Evolutionary conservation across 2,113 vertebrate genomes (phyloP).

Genomic region (Serilophus lunatus): DNA sequence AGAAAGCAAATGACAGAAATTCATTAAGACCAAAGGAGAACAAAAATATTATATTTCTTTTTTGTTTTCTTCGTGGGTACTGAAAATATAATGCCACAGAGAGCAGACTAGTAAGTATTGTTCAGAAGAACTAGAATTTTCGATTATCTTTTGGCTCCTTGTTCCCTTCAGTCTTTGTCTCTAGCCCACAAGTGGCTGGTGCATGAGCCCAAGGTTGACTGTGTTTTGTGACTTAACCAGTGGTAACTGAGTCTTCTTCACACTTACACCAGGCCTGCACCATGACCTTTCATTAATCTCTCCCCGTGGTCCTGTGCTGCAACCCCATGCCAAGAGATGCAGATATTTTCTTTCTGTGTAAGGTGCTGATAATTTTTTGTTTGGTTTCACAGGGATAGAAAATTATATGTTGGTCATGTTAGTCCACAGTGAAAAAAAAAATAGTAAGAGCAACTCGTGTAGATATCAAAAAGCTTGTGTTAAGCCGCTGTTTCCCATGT

Average conservation of each 20-base stretch:
- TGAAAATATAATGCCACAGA: not conserved
- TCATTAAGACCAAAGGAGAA: not conserved
- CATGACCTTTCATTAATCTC: not conserved
- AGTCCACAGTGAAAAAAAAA: not conserved
- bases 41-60: not conserved
- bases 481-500: not conserved
- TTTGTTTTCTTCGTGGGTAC: not conserved
- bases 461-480: not conserved
- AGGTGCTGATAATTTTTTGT: not conserved
- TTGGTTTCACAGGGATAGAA: not conserved
- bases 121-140: not conserved
- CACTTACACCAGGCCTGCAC: not conserved
- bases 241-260: not conserved
- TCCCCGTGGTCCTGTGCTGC: rapidly evolving
- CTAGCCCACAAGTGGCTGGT: not conserved
- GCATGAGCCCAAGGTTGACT: not conserved
- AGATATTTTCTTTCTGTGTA: not conserved
- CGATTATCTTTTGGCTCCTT: not conserved
- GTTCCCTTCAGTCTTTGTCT: not conserved
- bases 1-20: not conserved
- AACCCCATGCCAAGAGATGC: rapidly evolving
- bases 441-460: not conserved
- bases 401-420: not conserved
- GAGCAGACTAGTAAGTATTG: not conserved
- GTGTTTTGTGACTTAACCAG: not conserved